Evolutionary conservation across 2,113 vertebrate genomes (phyloP), one percentile per base, ranked within the genome.

Genomic region (Cervus canadensis): DNA sequence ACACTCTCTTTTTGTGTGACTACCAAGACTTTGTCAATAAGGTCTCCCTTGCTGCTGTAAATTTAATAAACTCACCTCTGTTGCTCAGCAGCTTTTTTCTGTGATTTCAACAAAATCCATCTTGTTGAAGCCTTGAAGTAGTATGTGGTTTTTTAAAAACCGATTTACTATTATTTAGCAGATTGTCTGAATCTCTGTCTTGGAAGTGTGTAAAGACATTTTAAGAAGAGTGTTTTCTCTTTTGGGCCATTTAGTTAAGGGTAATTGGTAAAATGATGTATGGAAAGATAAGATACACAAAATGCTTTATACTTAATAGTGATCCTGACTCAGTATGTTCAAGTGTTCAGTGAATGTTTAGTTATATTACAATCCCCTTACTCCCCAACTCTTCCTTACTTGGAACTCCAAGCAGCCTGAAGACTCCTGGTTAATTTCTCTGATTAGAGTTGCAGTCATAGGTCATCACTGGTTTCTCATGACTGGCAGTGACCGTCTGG

Each of bases 251-350:
- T 97, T 96, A 91, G 33, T 71, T 84, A 40, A 23, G 16, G 67
- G 5, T 91, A 95, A 76, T 33, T 94, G 59, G 81, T 81, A 59
- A 95, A 52, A 92, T 88, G 92, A 93, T 67, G 16, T 43, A 76
- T 54, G 62, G 76, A 84, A 96, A 97, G 71, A 84, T 82, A 89
- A 92, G n/a, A n/a, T 48, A 96, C 87, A 62, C 85, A 92, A 96
- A 92, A 60, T 52, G 45, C 30, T 76, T 83, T 43, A 81, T 54
- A 89, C 87, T 92, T 91, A 85, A 67, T 79, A 94, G 82, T 94
- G 50, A 64, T 91, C 57, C 85, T 93, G 94, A 85, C 48, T 54
- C 17, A 30, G 19, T 71, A 36, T 21, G 62, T 50, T 7, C 17
- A 82, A n/a, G 23, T 85, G 23, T 62, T 86, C 45, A n/a, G 1